Evolutionary conservation across 1,140 invertebrate genomes (phyloP), one percentile per base, ranked within the genome.

Genomic region (Drosophila sp.): DNA sequence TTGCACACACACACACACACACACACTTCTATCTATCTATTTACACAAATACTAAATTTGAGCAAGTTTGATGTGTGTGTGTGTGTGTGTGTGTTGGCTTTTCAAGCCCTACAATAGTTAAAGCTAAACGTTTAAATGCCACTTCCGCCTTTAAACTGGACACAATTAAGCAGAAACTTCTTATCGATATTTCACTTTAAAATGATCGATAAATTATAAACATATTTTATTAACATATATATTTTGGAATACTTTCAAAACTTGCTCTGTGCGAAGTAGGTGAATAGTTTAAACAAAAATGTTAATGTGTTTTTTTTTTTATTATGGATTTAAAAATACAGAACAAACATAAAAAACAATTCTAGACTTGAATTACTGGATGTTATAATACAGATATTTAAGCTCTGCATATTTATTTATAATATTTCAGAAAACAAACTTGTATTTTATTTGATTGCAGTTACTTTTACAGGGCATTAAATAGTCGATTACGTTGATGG

Each of bases 131-230:
- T 16, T 58, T 50, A 67, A 50, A 41, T 43, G 36, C 45, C 7
- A 58, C 62, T 72, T 72, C 69, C 69, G 69, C 62, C 18, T 72
- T 66, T 51, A 32, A 58, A 58, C 62, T 72, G 51, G 53, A 36
- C 69, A 58, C 36, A 66, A 16, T 54, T 67, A 59, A 41, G 16
- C 11, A 40, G 40, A 58, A 8, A 43, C 21, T 21, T 16, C 16
- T 25, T 56, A 71, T 56, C 21, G 14, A 48, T 25, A 29, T 25
- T 11, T 46, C n/a, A 46, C 38, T 3, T 1, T 29, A 43, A 6
- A 18, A 8, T 14, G 8, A 53, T 53, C 14, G 13, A 51, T 51
- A 51, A n/a, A 53, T 29, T 25, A 14, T 7, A 2, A 8, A 50
- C 7, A 11, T 29, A 50, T 50, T 29, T 51, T 53, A 36, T 53